These are phyloP conservation scores for Thecocarcelia acutangulata DNA, from an alignment of 2,888 invertebrate genomes.

Conservation along the genomic window DNA sequence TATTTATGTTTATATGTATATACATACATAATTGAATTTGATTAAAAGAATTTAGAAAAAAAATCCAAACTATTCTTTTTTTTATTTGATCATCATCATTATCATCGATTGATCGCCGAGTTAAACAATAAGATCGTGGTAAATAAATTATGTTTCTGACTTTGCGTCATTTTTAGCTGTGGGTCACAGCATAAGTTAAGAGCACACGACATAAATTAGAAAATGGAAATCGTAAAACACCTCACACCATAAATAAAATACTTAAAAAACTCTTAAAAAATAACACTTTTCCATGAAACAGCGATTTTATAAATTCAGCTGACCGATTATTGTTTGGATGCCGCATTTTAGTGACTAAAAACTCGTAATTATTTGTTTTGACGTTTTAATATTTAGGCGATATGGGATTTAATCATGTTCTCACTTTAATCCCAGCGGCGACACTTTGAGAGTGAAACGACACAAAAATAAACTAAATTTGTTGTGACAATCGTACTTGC, in stretches of 20 bases:
- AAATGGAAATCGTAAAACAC: constrained; percentile 4
- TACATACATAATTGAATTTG: constrained; percentile 17
- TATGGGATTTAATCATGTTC: constrained; percentile 58
- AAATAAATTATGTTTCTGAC: constrained; percentile 50
- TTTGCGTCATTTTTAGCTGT: constrained; percentile 58
- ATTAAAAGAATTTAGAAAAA: not conserved
- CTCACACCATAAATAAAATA: constrained; percentile 22
- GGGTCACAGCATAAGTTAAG: constrained; percentile 48
- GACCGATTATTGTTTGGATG: constrained; percentile 7
- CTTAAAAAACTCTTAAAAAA: constrained; percentile 44
- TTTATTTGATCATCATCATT: constrained; percentile 19
- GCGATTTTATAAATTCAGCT: constrained; percentile 3
- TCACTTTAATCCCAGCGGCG: constrained; percentile 42
- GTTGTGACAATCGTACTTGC: too few relatives aligned
- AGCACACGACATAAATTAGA: constrained; percentile 46
- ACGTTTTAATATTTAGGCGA: constrained; percentile 47
- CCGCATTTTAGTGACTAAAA: constrained; percentile 25
- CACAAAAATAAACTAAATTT: not conserved
- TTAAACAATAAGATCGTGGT: constrained; percentile 9
- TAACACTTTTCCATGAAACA: constrained; percentile 32
- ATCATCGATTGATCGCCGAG: too few relatives aligned
- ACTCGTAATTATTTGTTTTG: constrained; percentile 47
- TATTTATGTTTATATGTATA: too few relatives aligned
- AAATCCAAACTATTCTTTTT: constrained; percentile 20
- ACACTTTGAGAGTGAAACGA: constrained; percentile 15